Conservation (phyloP, 2,797 vertebrate genomes). For the Paramormyrops hopkinsi region DNA sequence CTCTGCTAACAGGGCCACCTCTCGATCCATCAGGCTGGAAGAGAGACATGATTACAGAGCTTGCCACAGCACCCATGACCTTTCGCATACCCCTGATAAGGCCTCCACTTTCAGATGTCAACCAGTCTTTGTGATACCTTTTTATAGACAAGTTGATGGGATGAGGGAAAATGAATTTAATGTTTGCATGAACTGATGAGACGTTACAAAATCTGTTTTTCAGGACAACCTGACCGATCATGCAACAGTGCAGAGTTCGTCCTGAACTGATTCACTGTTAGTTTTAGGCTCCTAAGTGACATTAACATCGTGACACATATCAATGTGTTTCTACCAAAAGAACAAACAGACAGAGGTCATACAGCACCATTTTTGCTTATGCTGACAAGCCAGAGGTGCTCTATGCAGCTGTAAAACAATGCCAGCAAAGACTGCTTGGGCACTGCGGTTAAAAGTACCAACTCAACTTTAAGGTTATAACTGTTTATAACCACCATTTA, state of each 20-base stretch:
- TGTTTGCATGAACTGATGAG: background rate
- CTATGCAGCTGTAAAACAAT: background rate
- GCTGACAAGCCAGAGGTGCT: background rate
- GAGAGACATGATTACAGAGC: background rate
- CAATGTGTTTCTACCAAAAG: background rate
- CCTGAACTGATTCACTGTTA: background rate
- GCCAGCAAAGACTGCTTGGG: background rate
- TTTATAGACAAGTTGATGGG: background rate
- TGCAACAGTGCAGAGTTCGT: background rate
- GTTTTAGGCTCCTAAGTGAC: background rate
- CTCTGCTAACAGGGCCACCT: conserved; percentile 82
- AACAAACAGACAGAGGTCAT: background rate
- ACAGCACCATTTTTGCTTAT: background rate
- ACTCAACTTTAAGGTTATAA: background rate
- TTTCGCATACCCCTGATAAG: conserved; percentile 22
- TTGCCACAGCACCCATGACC: background rate
- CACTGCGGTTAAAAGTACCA: background rate
- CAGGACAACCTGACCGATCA: background rate
- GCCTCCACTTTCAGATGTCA: conserved; percentile 9
- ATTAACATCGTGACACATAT: background rate
- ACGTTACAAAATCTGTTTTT: background rate
- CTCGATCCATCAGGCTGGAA: conserved; percentile 87
- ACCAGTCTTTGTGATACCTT: background rate
- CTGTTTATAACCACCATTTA: background rate
- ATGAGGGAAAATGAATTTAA: background rate